Conservation (phyloP, 2,888 invertebrate species). For the Drymonia ruficornis region DNA sequence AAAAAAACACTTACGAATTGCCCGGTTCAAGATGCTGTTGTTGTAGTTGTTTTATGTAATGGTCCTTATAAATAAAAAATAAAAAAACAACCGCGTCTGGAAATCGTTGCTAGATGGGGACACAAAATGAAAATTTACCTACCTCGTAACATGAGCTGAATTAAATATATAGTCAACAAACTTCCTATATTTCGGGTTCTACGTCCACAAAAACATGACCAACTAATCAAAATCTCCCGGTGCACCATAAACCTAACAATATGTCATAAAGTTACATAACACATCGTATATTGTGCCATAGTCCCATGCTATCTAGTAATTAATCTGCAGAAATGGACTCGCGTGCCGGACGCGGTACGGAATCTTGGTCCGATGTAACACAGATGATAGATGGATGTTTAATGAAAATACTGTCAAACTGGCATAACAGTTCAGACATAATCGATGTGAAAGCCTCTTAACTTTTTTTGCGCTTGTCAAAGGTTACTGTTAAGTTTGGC, state of each 20-base stretch:
- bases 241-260: constrained; percentile 40
- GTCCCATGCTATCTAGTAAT: constrained; percentile 67
- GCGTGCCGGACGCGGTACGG: constrained; percentile 16
- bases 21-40: too few relatives aligned
- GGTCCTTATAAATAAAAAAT: too few relatives aligned
- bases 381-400: constrained; percentile 1
- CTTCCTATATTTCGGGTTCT: neutral
- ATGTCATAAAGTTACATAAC: constrained; percentile 58
- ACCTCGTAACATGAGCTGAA: too few relatives aligned
- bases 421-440: neutral
- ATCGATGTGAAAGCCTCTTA: neutral
- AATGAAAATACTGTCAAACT: constrained; percentile 3
- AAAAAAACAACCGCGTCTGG: too few relatives aligned
- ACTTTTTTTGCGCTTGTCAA: neutral
- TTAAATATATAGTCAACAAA: too few relatives aligned
- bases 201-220: neutral
- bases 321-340: constrained; percentile 63
- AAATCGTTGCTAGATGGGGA: too few relatives aligned
- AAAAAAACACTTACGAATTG: too few relatives aligned
- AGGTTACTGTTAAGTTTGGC: too few relatives aligned
- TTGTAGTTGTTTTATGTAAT: too few relatives aligned
- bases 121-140: too few relatives aligned
- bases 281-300: constrained; percentile 54
- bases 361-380: neutral
- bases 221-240: constrained; percentile 14